phyloP scores from a whole-genome alignment of 2,113 vertebrate genomes.

The Catharus minimus region DNA sequence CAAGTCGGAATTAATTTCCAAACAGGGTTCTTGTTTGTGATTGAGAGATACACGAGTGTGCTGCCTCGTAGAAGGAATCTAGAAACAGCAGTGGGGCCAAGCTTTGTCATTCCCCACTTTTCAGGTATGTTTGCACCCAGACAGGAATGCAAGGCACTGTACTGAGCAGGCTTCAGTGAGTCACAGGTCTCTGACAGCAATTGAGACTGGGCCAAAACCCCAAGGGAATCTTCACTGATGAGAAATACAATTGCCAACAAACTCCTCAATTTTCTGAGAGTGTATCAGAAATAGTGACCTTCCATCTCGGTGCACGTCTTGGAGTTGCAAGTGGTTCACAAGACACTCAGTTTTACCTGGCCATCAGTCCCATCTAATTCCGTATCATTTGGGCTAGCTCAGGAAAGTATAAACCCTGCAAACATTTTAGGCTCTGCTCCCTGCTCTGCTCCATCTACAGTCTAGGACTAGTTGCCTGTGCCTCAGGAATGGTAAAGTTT shows the following conservation, averaged over 20 bases:
- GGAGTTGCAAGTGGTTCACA: not conserved
- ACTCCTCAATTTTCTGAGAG: not conserved
- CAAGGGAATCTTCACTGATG: not conserved
- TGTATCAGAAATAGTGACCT: not conserved
- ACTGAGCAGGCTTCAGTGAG: not conserved
- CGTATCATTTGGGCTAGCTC: not conserved
- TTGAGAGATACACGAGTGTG: not conserved
- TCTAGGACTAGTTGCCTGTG: not conserved
- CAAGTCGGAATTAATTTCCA: slow-evolving; percentile 18
- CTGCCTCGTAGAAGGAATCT: not conserved
- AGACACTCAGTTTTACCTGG: not conserved
- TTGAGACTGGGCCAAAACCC: not conserved
- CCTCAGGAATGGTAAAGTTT: not conserved
- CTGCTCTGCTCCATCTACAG: not conserved
- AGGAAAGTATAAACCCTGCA: not conserved
- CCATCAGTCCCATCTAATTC: not conserved
- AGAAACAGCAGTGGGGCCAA: not conserved
- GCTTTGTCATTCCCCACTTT: not conserved
- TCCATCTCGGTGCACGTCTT: not conserved
- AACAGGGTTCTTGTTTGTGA: not conserved
- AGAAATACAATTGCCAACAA: not conserved
- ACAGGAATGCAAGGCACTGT: not conserved
- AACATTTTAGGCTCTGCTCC: not conserved
- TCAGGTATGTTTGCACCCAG: not conserved
- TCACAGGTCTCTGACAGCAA: not conserved